phyloP scores from a whole-genome alignment of 2,888 invertebrate species.

The Nomada ruficornis region DNA sequence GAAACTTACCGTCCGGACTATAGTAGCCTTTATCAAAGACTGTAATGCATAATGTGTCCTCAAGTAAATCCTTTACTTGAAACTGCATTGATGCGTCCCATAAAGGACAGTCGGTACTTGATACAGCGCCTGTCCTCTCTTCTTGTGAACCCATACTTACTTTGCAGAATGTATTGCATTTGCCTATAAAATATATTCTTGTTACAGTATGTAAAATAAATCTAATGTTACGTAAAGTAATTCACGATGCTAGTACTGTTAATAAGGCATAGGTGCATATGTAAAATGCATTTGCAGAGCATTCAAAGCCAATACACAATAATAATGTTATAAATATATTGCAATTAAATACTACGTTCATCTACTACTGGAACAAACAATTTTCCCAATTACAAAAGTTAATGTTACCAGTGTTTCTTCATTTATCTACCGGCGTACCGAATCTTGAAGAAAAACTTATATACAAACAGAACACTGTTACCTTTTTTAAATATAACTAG shows the following conservation, averaged over 20 bases:
- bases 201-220: neutral
- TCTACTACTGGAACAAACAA: neutral
- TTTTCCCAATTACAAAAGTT: neutral
- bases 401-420: neutral
- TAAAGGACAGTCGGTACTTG: constrained; percentile 86
- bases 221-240: neutral
- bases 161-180: constrained; percentile 90
- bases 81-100: constrained; percentile 93
- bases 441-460: neutral
- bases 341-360: neutral
- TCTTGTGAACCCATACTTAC: constrained; percentile 90
- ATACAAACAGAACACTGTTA: constrained; percentile 65
- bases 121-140: constrained; percentile 87
- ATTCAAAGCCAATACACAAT: constrained; percentile 10
- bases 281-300: constrained; percentile 10
- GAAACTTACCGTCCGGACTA: constrained; percentile 88
- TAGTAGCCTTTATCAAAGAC: constrained; percentile 90
- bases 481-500: constrained; percentile 76
- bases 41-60: constrained; percentile 89
- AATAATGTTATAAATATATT: constrained; percentile 11
- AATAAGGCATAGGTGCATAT: constrained; percentile 19
- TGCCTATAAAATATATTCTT: constrained; percentile 83
- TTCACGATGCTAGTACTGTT: constrained; percentile 14
- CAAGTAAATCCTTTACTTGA: constrained; percentile 88
- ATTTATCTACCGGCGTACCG: neutral